Evolutionary conservation across 2,888 invertebrate species (phyloP).

Genomic region (Drosophila quinaria): DNA sequence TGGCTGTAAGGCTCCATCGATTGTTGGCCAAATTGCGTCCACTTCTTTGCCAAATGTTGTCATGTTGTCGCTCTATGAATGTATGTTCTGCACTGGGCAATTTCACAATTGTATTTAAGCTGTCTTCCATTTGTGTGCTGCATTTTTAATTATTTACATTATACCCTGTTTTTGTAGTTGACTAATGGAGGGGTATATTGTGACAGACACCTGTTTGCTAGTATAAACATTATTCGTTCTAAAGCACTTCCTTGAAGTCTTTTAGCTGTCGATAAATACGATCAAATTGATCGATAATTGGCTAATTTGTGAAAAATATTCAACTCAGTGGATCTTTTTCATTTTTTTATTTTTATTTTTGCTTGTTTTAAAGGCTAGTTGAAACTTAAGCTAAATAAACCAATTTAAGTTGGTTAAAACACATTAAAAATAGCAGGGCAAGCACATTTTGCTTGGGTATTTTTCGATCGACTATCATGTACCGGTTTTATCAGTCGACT

Average conservation of each 20-base stretch:
- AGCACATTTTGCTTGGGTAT: no score
- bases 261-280: no score
- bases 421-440: no score
- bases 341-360: no score
- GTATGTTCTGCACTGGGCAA: constrained; percentile 13
- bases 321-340: no score
- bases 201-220: not conserved
- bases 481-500: not conserved
- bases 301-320: no score
- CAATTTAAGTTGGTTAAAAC: no score
- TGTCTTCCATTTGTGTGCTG: not conserved
- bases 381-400: no score
- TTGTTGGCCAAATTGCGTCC: constrained; percentile 59
- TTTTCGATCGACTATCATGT: not conserved
- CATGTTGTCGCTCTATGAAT: constrained; percentile 57
- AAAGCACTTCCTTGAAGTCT: no score
- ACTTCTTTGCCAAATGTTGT: constrained; percentile 79
- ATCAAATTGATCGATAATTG: no score
- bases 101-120: constrained; percentile 51
- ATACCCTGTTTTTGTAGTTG: not conserved
- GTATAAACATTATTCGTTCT: not conserved
- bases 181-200: constrained; percentile 1
- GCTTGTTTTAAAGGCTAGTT: no score
- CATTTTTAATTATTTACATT: constrained; percentile 27
- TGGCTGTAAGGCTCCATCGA: not conserved